Conservation (phyloP, 2,797 vertebrate species). For the Dryobates pubescens region DNA sequence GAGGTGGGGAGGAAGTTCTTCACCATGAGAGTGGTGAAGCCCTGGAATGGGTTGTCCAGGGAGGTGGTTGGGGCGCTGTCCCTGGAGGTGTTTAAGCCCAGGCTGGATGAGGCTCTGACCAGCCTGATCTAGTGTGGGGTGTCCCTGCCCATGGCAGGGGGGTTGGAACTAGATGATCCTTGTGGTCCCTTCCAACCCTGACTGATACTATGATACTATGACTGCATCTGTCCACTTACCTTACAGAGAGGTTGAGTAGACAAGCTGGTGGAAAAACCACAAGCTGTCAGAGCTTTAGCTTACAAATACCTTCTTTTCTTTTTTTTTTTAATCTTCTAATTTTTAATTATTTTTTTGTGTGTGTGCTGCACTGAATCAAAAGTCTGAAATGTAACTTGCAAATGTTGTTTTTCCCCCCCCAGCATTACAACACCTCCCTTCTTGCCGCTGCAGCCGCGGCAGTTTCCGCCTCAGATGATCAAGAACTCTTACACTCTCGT, state of each 20-base stretch:
- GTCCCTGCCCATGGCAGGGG: too few species aligned
- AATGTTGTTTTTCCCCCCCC: slow-evolving; percentile 34
- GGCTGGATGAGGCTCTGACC: too few species aligned
- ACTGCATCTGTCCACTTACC: neutral
- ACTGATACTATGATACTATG: neutral
- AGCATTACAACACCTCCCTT: slow-evolving; percentile 96
- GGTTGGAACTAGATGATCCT: too few species aligned
- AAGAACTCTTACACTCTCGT: slow-evolving; percentile 91
- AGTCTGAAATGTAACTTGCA: neutral
- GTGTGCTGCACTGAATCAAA: slow-evolving; percentile 9
- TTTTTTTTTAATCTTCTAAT: too few species aligned
- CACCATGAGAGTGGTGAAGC: too few species aligned
- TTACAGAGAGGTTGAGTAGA: neutral
- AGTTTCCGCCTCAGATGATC: slow-evolving; percentile 90
- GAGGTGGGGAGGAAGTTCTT: too few species aligned
- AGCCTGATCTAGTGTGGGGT: too few species aligned
- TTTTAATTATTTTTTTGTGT: too few species aligned
- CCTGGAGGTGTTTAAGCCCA: too few species aligned
- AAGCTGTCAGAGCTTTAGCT: neutral
- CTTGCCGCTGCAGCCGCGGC: slow-evolving; percentile 93
- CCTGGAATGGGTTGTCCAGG: too few species aligned
- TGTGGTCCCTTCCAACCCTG: too few species aligned
- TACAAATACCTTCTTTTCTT: neutral
- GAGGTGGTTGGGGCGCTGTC: too few species aligned
- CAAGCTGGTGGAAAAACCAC: neutral